Evolutionary conservation across 2,888 invertebrate species (phyloP), one percentile per base, ranked within the genome.

Genomic region (Luffia ferchaultella): DNA sequence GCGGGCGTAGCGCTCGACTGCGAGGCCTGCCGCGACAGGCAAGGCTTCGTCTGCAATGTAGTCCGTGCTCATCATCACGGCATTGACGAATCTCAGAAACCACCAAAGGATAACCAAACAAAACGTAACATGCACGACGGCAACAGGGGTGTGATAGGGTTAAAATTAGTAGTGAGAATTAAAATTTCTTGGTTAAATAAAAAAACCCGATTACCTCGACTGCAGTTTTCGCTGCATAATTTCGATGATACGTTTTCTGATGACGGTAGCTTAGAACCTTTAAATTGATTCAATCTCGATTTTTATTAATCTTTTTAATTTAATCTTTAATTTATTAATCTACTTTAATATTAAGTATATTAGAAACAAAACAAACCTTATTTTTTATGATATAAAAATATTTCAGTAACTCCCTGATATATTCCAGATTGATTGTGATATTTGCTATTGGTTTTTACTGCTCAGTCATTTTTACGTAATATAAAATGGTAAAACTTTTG

Each of bases 1-100:
- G 93, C 91, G 19, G 92, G 90, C 1, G 91, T 90, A 9, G 89
- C 88, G 66, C 89, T 90, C 2, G 88, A 86, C 60, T 90, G 90
- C 63, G 83, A 83, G 1, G 76, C 78, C 61, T 83, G 83, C 5
- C 83, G 76, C 16, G 80, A 80, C 20, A 83, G 62, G 61, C 83
- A 83, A 5, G 83, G 86, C 76, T 74, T 74, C 64, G 30, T 30
- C 30, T 30, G 30, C 30, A 12, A 30, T 30, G 30, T 30, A n/a
- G n/a, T n/a, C n/a, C n/a, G n/a, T n/a, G n/a, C n/a, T n/a, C n/a
- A n/a, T n/a, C n/a, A n/a, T n/a, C n/a, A n/a, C n/a, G n/a, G n/a
- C n/a, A n/a, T n/a, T n/a, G n/a, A n/a, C n/a, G n/a, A n/a, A n/a
- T 30, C 30, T 12, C 30, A 30, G 30, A 3, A 12, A 12, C 30